Base-by-base conservation (phyloP, 2,888 invertebrate species). In the Plusia festucae region DNA sequence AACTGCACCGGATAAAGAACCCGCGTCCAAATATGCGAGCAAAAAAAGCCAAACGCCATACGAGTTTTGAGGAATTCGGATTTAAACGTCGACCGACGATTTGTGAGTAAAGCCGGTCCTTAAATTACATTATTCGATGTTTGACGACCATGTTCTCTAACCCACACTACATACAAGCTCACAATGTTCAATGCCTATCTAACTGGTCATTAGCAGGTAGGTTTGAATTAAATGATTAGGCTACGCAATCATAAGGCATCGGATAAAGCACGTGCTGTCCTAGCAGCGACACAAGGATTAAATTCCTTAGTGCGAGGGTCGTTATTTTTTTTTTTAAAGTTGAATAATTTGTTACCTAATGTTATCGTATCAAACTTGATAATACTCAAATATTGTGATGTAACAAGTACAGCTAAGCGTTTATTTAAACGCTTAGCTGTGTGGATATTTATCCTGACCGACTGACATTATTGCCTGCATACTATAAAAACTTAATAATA, bases 11-110 rank as follows among this genome's bases (percentile, higher is more conserved):
- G 83, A 85, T 86, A 82, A 87, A 84, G 72, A 82, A 70, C 79
- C 78, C 79, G 78, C 85, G 83, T 81, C 90, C 90, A 86, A 93
- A 93, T 89, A 90, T 90, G 90, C 89, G 86, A 85, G 81, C 85
- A 88, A 91, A 93, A 91, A 49, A 91, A 87, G 82, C 82, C 76
- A 76, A 78, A 76, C 69, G 66, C 78, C 81, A 82, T 85, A 88
- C 87, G 66, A 84, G 89, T 89, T 87, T 81, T 79, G 82, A 71
- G 81, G 83, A 73, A 78, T 81, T 79, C 70, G 71, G 73, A 67
- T 69, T 66, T 68, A 67, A 73, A 70, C 58, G 52, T 64, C 70
- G 68, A 59, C 63, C 40, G 16, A 60, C 65, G 52, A 65, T 57
- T 65, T 66, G 53, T 70, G 63, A 73, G 64, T 62, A 68, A 78